phyloP scores from a whole-genome alignment of 2,797 vertebrate genomes.

The Varecia variegata region DNA sequence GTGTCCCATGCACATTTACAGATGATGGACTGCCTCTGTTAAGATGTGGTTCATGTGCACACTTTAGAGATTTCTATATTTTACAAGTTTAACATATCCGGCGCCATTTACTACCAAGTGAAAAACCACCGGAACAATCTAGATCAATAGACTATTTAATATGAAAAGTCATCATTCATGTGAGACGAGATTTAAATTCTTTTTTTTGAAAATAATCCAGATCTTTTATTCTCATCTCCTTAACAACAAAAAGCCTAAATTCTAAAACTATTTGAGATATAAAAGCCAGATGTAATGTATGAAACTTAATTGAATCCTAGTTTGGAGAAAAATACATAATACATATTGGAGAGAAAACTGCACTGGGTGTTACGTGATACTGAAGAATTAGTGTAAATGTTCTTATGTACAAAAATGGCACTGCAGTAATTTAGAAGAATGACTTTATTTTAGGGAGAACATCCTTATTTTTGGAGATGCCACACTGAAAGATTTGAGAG shows the following conservation, averaged over 20 bases:
- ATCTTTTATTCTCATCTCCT: constrained; percentile 6
- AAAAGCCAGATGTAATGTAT: constrained; percentile 1
- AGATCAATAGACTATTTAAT: constrained; percentile 82
- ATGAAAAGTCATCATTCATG: constrained; percentile 72
- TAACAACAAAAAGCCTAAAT: constrained; percentile 6
- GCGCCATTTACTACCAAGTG: constrained; percentile 66
- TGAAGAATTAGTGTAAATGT: constrained; percentile 37
- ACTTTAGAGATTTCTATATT: constrained; percentile 67
- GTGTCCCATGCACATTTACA: constrained; percentile 39
- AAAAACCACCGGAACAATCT: constrained; percentile 68
- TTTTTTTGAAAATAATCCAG: constrained; percentile 46
- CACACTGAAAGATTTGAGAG: not conserved
- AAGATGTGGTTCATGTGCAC: constrained; percentile 55
- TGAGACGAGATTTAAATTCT: constrained; percentile 16
- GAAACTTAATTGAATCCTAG: constrained; percentile 32
- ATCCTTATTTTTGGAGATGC: not conserved
- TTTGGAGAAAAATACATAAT: not conserved
- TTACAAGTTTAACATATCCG: constrained; percentile 70
- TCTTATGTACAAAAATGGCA: constrained; percentile 26
- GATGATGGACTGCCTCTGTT: constrained; percentile 40
- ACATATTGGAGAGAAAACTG: constrained; percentile 27
- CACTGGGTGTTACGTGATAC: not conserved
- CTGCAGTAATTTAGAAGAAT: not conserved
- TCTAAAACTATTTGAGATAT: constrained; percentile 19
- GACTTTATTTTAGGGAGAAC: constrained; percentile 18